phyloP scores from a whole-genome alignment of 2,888 invertebrate genomes.

The Leptinotarsa rubiginosa region DNA sequence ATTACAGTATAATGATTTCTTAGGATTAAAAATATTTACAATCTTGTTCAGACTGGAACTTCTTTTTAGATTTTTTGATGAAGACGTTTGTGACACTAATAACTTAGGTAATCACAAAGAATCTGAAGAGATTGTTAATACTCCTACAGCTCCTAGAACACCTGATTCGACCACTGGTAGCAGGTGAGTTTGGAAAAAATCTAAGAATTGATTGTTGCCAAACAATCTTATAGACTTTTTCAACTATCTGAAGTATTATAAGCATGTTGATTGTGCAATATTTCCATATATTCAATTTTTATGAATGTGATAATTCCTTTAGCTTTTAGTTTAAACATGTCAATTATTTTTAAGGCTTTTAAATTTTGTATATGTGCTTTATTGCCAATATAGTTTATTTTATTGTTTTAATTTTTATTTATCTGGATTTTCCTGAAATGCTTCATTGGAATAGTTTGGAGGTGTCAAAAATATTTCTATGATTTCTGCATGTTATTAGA shows the following conservation, averaged over 20 bases:
- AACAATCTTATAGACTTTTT: constrained; percentile 35
- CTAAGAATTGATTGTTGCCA: constrained; percentile 24
- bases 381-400: constrained; percentile 14
- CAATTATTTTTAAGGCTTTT: constrained; percentile 16
- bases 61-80: constrained; percentile 65
- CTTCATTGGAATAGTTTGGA: not conserved
- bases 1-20: too few relatives aligned
- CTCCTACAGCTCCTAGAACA: constrained; percentile 76
- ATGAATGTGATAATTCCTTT: constrained; percentile 18
- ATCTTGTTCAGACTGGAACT: not conserved
- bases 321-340: constrained; percentile 6
- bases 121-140: constrained; percentile 68
- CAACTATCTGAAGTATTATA: constrained; percentile 27
- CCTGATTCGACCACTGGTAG: constrained; percentile 68
- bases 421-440: not conserved
- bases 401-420: constrained; percentile 7
- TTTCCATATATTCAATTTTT: constrained; percentile 5
- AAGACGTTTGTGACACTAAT: constrained; percentile 63
- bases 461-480: not conserved
- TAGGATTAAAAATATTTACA: too few relatives aligned
- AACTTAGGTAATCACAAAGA: constrained; percentile 62
- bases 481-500: too few relatives aligned
- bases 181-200: constrained; percentile 61
- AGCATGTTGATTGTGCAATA: constrained; percentile 17
- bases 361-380: constrained; percentile 15